Conservation (phyloP, 2,797 vertebrate genomes). For the Agapornis canus region DNA sequence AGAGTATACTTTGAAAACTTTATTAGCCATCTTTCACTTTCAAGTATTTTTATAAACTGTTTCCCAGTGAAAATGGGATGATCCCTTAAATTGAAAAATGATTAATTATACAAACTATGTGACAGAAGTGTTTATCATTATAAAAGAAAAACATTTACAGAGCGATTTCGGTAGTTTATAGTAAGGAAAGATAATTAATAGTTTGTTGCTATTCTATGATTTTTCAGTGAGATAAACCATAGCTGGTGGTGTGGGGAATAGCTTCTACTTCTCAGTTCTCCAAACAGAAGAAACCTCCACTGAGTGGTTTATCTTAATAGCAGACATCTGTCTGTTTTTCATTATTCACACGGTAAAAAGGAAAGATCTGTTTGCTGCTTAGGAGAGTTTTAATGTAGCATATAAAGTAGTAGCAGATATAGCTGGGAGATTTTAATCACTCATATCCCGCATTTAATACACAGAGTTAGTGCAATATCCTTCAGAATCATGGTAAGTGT, state of each 20-base stretch:
- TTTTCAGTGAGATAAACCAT: slow-evolving; percentile 53
- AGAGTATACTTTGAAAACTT: slow-evolving; percentile 14
- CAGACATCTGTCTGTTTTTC: not conserved
- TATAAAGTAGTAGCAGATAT: not conserved
- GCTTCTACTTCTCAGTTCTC: not conserved
- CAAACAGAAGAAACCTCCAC: slow-evolving; percentile 2
- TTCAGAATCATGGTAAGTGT: not conserved
- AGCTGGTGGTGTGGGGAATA: not conserved
- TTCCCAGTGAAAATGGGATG: slow-evolving; percentile 52
- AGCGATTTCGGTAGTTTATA: slow-evolving; percentile 41
- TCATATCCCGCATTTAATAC: not conserved
- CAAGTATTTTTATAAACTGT: slow-evolving; percentile 52
- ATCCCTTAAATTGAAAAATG: slow-evolving; percentile 15
- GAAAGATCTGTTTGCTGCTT: not conserved
- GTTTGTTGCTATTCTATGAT: slow-evolving; percentile 55
- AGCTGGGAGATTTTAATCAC: not conserved
- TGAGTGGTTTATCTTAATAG: not conserved
- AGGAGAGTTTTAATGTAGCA: not conserved
- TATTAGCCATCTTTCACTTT: slow-evolving; percentile 40
- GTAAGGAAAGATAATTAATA: slow-evolving; percentile 57
- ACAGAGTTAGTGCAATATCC: not conserved
- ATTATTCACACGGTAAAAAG: not conserved
- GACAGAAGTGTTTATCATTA: slow-evolving; percentile 61
- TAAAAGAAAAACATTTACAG: slow-evolving; percentile 69
- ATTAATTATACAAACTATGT: slow-evolving; percentile 45